Evolutionary conservation across 2,797 vertebrate genomes (phyloP).

Genomic region (Sebastes minor): DNA sequence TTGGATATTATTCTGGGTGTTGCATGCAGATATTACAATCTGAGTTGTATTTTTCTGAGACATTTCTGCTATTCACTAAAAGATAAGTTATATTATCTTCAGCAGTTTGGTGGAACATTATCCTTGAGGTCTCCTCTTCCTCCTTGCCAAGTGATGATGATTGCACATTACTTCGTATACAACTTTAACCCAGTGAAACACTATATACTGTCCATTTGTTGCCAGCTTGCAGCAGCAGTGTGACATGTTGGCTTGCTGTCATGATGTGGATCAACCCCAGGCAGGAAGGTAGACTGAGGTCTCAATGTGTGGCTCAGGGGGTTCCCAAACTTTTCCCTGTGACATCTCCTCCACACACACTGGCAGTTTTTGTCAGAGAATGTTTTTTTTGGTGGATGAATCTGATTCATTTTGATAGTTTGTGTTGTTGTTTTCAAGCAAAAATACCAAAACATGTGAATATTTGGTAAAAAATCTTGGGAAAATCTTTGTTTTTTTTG

Average conservation of each 20-base stretch:
- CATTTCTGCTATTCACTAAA: neutral
- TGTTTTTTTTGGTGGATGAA: neutral
- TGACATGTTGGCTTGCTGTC: conserved; percentile 50
- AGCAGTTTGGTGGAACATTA: neutral
- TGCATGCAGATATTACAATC: neutral
- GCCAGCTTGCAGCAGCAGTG: conserved; percentile 10
- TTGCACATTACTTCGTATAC: conserved; percentile 23
- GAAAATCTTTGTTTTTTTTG: no score
- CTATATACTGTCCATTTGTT: conserved; percentile 29
- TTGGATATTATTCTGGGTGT: neutral
- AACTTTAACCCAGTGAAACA: conserved; percentile 39
- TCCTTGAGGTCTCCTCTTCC: neutral
- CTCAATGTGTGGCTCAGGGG: neutral
- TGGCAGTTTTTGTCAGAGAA: neutral
- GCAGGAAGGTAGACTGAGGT: neutral
- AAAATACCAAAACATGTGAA: neutral
- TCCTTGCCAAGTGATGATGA: conserved; percentile 5
- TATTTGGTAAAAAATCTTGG: neutral
- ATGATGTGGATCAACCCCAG: conserved; percentile 27
- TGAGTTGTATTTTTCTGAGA: neutral
- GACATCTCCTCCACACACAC: neutral
- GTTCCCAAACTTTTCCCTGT: conserved; percentile 27
- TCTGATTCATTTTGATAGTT: neutral
- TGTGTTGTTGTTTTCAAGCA: neutral
- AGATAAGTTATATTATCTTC: neutral